phyloP scores from a whole-genome alignment of 2,797 vertebrate genomes.

The Syngnathus acus region DNA sequence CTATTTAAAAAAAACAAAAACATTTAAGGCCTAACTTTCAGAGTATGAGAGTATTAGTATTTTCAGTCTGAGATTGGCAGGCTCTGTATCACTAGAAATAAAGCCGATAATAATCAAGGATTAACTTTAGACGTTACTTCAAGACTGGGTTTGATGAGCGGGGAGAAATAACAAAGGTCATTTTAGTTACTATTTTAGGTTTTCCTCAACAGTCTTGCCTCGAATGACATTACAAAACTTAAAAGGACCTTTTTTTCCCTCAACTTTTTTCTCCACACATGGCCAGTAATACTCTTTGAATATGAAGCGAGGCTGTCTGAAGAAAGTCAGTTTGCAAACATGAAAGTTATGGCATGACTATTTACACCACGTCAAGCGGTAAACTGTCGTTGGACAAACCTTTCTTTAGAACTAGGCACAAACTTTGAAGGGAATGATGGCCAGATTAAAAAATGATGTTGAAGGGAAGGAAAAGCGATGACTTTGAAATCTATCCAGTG shows the following conservation, averaged over 20 bases:
- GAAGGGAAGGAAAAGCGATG: neutral
- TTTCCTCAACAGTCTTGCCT: too few species aligned
- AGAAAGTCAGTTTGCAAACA: neutral
- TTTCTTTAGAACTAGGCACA: neutral
- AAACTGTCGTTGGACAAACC: slow-evolving; percentile 12
- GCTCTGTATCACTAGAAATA: too few species aligned
- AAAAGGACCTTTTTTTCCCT: neutral
- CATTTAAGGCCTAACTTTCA: slow-evolving; percentile 34
- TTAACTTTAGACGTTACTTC: too few species aligned
- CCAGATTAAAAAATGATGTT: slow-evolving; percentile 2
- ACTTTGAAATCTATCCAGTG: neutral
- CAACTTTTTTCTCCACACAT: neutral
- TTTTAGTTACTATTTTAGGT: too few species aligned
- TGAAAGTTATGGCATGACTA: slow-evolving; percentile 33
- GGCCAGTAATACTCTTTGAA: neutral
- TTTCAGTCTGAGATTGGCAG: too few species aligned
- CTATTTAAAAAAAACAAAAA: slow-evolving; percentile 37
- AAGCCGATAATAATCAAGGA: too few species aligned
- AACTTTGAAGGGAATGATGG: slow-evolving; percentile 7
- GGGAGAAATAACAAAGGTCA: too few species aligned
- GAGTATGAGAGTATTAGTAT: slow-evolving; percentile 1
- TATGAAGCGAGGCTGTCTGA: neutral
- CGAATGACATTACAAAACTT: too few species aligned
- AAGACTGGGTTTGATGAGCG: too few species aligned
- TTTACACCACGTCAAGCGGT: slow-evolving; percentile 41